Percentiles rank a stretch among this genome's conserved stretches.
Evolutionary conservation across 2,113 vertebrate species (phyloP).

Genomic region (Anhinga anhinga): DNA sequence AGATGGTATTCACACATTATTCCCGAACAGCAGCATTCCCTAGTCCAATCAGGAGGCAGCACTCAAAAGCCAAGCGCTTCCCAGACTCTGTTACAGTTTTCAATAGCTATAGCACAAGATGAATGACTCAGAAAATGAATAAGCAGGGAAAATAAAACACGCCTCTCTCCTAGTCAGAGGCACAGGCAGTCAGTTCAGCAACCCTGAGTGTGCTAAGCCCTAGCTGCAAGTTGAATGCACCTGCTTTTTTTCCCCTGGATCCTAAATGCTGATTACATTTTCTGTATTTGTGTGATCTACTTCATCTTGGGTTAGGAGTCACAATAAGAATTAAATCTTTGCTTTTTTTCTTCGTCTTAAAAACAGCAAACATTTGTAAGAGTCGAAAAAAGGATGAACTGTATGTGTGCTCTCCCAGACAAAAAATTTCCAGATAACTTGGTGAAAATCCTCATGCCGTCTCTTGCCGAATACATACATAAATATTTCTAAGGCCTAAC

Average conservation of each 20-base stretch:
- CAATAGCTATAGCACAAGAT: conserved; percentile 67
- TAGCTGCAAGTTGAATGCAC: not conserved
- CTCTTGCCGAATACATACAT: not conserved
- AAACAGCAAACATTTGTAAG: not conserved
- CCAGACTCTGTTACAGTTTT: conserved; percentile 65
- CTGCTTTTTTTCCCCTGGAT: not conserved
- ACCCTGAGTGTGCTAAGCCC: not conserved
- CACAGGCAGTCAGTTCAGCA: not conserved
- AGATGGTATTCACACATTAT: conserved; percentile 72
- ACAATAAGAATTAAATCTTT: not conserved
- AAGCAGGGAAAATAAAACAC: conserved; percentile 61
- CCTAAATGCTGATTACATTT: not conserved
- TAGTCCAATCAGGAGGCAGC: conserved; percentile 76
- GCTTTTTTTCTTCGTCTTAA: not conserved
- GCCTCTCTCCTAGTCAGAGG: not conserved
- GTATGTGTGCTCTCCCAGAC: not conserved
- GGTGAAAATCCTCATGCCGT: not conserved
- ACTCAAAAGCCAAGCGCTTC: conserved; percentile 69
- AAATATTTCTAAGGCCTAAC: not conserved
- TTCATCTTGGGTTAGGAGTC: not conserved
- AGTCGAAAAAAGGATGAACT: not conserved
- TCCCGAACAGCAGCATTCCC: conserved; percentile 80
- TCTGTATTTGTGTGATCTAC: not conserved
- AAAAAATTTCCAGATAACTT: not conserved
- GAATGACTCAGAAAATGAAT: conserved; percentile 76